These are phyloP conservation scores for Caenorhabditis inopinata DNA, from an alignment of 1,140 invertebrate species.

Conservation along the genomic window DNA sequence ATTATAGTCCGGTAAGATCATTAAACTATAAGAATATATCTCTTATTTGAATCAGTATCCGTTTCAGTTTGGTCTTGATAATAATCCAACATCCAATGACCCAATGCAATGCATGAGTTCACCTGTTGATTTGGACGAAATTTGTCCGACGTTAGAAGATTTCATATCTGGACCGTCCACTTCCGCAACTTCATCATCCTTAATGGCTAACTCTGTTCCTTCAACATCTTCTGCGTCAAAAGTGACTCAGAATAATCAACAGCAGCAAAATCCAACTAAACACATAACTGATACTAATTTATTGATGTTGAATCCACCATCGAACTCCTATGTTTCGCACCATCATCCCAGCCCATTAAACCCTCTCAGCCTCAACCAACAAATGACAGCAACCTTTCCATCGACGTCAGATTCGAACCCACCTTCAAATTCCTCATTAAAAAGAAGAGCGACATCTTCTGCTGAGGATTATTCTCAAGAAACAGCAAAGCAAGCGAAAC, in stretches of 20 bases:
- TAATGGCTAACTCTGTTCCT: no score
- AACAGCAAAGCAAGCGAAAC: not conserved
- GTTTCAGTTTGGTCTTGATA: not conserved
- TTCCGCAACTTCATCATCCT: not conserved
- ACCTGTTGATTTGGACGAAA: not conserved
- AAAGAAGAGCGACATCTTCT: constrained; percentile 2
- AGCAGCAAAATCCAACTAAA: not conserved
- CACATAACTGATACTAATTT: not conserved
- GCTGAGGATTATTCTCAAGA: not conserved
- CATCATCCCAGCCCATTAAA: not conserved
- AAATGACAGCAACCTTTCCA: no score
- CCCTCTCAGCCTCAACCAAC: not conserved
- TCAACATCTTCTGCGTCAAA: not conserved
- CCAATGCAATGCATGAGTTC: not conserved
- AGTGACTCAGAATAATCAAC: not conserved
- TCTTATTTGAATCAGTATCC: not conserved
- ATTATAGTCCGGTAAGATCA: not conserved
- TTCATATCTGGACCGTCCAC: not conserved
- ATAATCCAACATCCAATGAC: not conserved
- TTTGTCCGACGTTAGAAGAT: not conserved
- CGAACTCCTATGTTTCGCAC: not conserved
- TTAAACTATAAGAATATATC: not conserved
- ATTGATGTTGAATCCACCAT: not conserved
- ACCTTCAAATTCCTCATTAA: not conserved
- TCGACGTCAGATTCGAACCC: not conserved